phyloP scores from a whole-genome alignment of 2,113 vertebrate genomes.

The Perognathus longimembris region DNA sequence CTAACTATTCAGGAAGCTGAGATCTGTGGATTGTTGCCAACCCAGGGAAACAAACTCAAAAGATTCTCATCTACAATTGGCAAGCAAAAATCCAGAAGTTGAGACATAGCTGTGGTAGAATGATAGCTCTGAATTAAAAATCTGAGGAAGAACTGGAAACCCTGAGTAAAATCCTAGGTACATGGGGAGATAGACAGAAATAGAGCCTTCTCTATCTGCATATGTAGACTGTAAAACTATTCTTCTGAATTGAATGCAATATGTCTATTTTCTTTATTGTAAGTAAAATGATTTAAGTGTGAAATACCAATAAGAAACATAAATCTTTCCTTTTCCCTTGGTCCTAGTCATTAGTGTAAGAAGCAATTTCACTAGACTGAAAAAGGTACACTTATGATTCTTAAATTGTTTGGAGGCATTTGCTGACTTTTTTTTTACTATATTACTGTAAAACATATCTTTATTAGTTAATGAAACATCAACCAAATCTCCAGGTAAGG shows the following conservation, averaged over 20 bases:
- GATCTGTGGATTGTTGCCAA: too few species aligned
- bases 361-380: constrained; percentile 7
- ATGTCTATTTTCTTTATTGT: background rate
- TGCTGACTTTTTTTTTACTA: constrained; percentile 47
- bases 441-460: constrained; percentile 51
- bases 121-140: too few species aligned
- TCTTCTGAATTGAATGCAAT: background rate
- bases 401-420: constrained; percentile 42
- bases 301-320: background rate
- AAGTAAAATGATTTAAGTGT: background rate
- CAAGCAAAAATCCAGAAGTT: too few species aligned
- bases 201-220: background rate
- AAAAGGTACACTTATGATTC: background rate
- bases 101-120: too few species aligned
- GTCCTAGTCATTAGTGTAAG: background rate
- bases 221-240: background rate
- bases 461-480: constrained; percentile 63
- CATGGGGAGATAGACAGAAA: too few species aligned
- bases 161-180: too few species aligned
- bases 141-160: too few species aligned
- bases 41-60: too few species aligned
- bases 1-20: too few species aligned
- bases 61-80: too few species aligned
- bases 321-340: background rate
- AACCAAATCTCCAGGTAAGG: constrained; percentile 36